phyloP scores from a whole-genome alignment of 1,140 invertebrate genomes.

The Pseudobourletiella spinata region DNA sequence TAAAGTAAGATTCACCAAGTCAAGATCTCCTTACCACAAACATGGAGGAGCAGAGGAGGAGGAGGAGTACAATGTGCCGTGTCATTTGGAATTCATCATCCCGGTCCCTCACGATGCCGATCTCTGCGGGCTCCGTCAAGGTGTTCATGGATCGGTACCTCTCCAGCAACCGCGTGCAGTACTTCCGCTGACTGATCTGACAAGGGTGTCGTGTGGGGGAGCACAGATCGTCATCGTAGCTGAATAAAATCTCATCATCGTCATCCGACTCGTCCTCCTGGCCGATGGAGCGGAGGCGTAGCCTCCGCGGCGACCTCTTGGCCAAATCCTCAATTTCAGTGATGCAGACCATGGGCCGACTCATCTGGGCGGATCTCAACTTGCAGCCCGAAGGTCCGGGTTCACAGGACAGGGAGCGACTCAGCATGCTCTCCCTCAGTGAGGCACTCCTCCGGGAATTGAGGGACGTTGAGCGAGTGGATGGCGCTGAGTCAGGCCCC shows the following conservation, averaged over 20 bases:
- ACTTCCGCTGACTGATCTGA: slow-evolving; percentile 42
- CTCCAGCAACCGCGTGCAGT: slow-evolving; percentile 46
- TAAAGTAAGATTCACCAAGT: too few species aligned
- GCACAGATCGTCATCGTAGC: slow-evolving; percentile 41
- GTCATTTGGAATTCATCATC: slow-evolving; percentile 58
- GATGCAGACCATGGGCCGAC: slow-evolving; percentile 39
- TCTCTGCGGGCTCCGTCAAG: slow-evolving; percentile 48
- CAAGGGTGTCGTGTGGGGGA: slow-evolving; percentile 38
- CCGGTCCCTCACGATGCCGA: slow-evolving; percentile 38
- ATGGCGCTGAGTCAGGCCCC: background rate
- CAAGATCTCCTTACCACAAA: slow-evolving; percentile 75
- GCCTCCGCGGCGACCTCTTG: background rate
- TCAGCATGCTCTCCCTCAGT: too few species aligned
- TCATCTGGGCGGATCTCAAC: background rate
- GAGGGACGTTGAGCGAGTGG: background rate
- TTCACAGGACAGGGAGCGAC: too few species aligned
- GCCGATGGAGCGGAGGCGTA: slow-evolving; percentile 34
- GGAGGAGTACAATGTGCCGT: slow-evolving; percentile 71
- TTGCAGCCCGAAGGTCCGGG: too few species aligned
- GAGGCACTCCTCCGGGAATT: too few species aligned
- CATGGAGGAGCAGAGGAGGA: slow-evolving; percentile 72
- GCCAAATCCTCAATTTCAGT: slow-evolving; percentile 62
- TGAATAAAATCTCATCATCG: slow-evolving; percentile 38
- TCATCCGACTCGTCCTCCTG: slow-evolving; percentile 33
- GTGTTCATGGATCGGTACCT: slow-evolving; percentile 48